Percentiles rank a stretch among this genome's conserved stretches.
Conservation (phyloP, 2,797 vertebrate genomes). For the Ctenosaura bakeri region DNA sequence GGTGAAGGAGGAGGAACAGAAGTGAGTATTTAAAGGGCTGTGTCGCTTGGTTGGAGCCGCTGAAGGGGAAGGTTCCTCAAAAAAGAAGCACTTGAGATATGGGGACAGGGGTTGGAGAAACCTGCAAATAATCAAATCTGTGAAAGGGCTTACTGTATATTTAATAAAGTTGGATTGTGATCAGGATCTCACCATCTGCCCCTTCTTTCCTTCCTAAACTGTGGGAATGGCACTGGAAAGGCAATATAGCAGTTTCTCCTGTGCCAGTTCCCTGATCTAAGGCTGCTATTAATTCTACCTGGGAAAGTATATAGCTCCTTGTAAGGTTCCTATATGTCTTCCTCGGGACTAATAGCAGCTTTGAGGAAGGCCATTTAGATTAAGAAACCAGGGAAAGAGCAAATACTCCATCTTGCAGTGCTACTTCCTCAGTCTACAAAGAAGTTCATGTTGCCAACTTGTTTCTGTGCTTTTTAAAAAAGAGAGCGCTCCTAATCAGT, state of each 20-base stretch:
- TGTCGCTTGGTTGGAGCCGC: no score
- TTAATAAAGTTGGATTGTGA: not conserved
- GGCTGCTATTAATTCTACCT: not conserved
- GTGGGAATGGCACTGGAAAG: not conserved
- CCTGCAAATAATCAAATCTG: no score
- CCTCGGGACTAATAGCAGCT: not conserved
- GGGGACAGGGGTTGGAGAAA: no score
- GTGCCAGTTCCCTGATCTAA: not conserved
- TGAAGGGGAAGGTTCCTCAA: no score
- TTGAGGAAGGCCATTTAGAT: not conserved
- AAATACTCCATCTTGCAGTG: no score
- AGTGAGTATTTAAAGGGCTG: no score
- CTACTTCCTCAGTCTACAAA: not conserved
- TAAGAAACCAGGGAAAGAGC: not conserved
- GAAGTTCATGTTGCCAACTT: not conserved
- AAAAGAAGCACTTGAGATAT: no score
- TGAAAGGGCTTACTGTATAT: not conserved
- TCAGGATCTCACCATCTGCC: not conserved
- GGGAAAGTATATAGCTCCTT: not conserved
- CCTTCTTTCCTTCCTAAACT: not conserved
- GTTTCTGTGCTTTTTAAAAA: not conserved
- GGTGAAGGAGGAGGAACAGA: no score
- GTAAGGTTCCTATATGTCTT: not conserved
- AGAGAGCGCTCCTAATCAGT: not conserved
- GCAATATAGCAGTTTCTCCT: not conserved